Evolutionary conservation across 1,140 invertebrate species (phyloP).

Genomic region (Drosophila yakuba): DNA sequence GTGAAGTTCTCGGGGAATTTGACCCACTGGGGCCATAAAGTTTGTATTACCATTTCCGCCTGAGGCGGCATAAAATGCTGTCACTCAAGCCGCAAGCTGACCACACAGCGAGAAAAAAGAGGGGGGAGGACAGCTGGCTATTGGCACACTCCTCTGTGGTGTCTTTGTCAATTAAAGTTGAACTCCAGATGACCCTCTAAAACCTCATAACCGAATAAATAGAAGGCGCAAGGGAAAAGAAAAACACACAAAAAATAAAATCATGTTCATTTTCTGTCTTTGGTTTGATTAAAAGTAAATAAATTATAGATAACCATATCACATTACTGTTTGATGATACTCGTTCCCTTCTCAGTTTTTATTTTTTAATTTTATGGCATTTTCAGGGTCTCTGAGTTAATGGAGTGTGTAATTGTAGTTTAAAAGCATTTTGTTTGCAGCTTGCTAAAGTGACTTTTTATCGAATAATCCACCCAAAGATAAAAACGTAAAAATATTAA

Average conservation of each 20-base stretch:
- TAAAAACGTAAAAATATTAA: background rate
- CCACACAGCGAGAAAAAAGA: slow-evolving; percentile 38
- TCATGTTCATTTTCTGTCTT: slow-evolving; percentile 49
- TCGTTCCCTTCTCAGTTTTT: background rate
- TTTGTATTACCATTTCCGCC: slow-evolving; percentile 48
- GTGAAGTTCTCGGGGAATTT: slow-evolving; percentile 27
- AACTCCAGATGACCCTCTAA: slow-evolving; percentile 50
- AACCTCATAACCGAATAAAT: slow-evolving; percentile 26
- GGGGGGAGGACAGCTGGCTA: slow-evolving; percentile 36
- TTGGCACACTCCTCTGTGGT: slow-evolving; percentile 41
- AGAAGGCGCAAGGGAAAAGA: slow-evolving; percentile 8
- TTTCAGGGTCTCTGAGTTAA: slow-evolving; percentile 19
- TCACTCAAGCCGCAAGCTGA: slow-evolving; percentile 41
- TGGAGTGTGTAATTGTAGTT: slow-evolving; percentile 43
- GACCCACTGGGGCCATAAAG: slow-evolving; percentile 48
- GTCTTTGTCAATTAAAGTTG: slow-evolving; percentile 41
- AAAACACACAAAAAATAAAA: slow-evolving; percentile 16
- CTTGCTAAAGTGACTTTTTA: slow-evolving; percentile 21
- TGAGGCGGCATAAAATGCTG: slow-evolving; percentile 48
- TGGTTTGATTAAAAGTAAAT: slow-evolving; percentile 70
- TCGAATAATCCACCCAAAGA: background rate
- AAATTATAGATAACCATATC: slow-evolving; percentile 66
- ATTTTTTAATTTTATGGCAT: slow-evolving; percentile 11
- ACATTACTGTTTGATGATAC: slow-evolving; percentile 35
- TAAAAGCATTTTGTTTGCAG: slow-evolving; percentile 50